A percentile compares a stretch with the other conserved stretches of the same genome.
phyloP scores from a whole-genome alignment of 1,140 invertebrate genomes.

The Rhysida immarginata region DNA sequence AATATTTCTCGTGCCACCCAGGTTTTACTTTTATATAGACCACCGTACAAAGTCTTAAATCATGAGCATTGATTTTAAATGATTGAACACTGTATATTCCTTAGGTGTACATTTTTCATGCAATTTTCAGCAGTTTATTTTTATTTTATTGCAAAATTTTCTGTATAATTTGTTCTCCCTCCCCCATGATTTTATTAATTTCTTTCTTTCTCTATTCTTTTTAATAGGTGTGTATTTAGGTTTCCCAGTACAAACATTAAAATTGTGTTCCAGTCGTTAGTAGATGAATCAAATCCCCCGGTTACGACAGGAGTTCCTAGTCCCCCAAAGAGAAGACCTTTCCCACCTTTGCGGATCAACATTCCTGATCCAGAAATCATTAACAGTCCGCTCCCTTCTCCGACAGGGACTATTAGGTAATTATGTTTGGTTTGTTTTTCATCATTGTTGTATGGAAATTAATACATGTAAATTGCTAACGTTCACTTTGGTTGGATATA shows the following conservation, averaged over 20 bases:
- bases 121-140: slow-evolving; percentile 12
- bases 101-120: no score
- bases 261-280: slow-evolving; percentile 79
- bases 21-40: no score
- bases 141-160: slow-evolving; percentile 5
- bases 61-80: no score
- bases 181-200: slow-evolving; percentile 6
- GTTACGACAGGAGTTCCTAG: slow-evolving; percentile 11
- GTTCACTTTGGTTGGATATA: no score
- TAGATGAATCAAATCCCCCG: slow-evolving; percentile 41
- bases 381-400: slow-evolving; percentile 81
- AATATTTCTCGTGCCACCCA: no score
- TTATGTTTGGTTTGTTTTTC: slow-evolving; percentile 1
- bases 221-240: slow-evolving; percentile 73
- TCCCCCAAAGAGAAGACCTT: slow-evolving; percentile 12
- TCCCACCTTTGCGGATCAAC: slow-evolving; percentile 67
- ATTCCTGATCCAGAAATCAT: slow-evolving; percentile 63
- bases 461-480: no score
- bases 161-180: slow-evolving; percentile 4
- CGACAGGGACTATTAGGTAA: slow-evolving; percentile 60
- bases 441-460: no score
- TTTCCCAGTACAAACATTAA: slow-evolving; percentile 96
- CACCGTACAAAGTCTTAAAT: no score
- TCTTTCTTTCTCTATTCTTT: slow-evolving; percentile 16
- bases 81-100: no score